phyloP scores from a whole-genome alignment of 1,140 invertebrate species.

The Diachasma alloeum region DNA sequence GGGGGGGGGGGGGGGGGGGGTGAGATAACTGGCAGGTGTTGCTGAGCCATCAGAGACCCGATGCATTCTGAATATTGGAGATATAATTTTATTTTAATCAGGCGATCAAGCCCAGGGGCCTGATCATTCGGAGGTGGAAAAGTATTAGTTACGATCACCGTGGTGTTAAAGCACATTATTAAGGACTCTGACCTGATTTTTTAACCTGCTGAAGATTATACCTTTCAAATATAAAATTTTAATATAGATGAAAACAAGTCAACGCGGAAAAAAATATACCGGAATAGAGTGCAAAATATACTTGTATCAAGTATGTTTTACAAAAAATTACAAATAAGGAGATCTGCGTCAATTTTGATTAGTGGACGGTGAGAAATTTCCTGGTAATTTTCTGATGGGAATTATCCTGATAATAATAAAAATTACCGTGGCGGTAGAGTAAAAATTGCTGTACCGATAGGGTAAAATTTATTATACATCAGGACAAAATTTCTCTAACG shows the following conservation, averaged over 20 bases:
- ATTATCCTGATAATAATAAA: too few species aligned
- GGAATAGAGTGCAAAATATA: too few species aligned
- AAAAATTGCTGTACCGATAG: too few species aligned
- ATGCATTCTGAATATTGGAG: not conserved
- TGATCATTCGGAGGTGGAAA: not conserved
- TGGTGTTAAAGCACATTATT: not conserved
- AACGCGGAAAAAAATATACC: too few species aligned
- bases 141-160: not conserved
- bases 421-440: too few species aligned
- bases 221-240: not conserved
- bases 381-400: too few species aligned
- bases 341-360: too few species aligned
- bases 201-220: not conserved
- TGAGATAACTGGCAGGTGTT: not conserved
- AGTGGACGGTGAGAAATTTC: too few species aligned
- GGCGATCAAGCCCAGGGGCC: not conserved
- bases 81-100: not conserved
- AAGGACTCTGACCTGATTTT: not conserved
- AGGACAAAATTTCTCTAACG: too few species aligned
- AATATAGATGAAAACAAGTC: not conserved
- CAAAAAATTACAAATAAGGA: too few species aligned
- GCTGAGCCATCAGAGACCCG: not conserved
- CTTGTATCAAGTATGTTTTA: too few species aligned
- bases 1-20: not conserved
- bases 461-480: too few species aligned